Evolutionary conservation across 1,140 invertebrate genomes (phyloP), one percentile per base, ranked within the genome.

Genomic region (Drosophila persimilis): DNA sequence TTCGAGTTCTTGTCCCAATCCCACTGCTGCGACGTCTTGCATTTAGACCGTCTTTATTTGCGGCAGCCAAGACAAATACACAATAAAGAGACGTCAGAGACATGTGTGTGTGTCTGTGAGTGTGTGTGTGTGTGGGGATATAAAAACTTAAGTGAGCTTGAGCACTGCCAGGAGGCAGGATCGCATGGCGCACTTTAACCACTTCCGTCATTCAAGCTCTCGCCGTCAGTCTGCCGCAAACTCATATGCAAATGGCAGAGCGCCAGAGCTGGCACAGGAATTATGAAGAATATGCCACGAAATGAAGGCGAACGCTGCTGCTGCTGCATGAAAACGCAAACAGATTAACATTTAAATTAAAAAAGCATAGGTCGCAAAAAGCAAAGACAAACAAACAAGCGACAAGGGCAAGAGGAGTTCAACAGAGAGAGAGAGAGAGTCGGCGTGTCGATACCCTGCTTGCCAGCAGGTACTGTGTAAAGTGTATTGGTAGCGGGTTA

Each of bases 271-370:
- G 35, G 35, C 11, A 13, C 43, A 26, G 63, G 58, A 83, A 81
- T 75, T 79, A 84, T 83, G 76, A 67, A 26, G 24, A 26, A 26
- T 26, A 26, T 26, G 24, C 24, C 24, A 26, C 4, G 4, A 26
- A 26, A 26, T 26, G 24, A 26, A 5, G 24, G 24, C 24, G 24
- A 26, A 41, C 26, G 46, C 13, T 45, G 46, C 15, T 45, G 46
- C 15, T 15, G 15, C 55, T 63, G 65, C 53, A 74, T 71, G 55
- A 63, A 73, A 63, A 77, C 64, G 69, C 79, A 74, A 56, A 51
- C 80, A 35, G 71, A 83, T 83, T 83, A 83, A 79, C 80, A 83
- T 83, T 83, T 83, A 83, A 83, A 83, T 83, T 83, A 83, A 83
- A 83, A 83, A 66, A 47, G 43, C 80, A 84, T 60, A 44, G 52